A percentile compares a stretch with the other conserved stretches of the same genome.
phyloP scores from a whole-genome alignment of 2,113 vertebrate genomes.

The Athene cunicularia region DNA sequence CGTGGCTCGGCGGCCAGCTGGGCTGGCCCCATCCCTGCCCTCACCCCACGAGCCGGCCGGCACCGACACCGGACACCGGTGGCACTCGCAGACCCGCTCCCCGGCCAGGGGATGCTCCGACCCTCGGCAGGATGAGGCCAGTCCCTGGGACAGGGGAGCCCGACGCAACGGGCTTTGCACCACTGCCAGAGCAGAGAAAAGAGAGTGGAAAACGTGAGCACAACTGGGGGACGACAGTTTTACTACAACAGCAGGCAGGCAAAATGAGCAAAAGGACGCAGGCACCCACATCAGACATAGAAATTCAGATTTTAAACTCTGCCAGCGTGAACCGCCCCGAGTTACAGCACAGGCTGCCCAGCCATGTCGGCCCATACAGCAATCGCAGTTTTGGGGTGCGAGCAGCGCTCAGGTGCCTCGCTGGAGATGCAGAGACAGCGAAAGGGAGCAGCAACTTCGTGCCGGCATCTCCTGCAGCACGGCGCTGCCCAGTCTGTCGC shows the following conservation, averaged over 20 bases:
- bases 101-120: not conserved
- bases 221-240: not conserved
- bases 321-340: not conserved
- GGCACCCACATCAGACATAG: not conserved
- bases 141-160: not conserved
- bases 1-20: rapidly evolving
- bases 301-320: not conserved
- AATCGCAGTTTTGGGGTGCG: rapidly evolving
- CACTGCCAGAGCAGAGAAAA: not conserved
- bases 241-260: not conserved
- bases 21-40: not conserved
- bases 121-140: not conserved
- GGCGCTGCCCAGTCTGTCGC: not conserved
- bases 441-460: not conserved
- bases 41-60: rapidly evolving
- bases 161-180: not conserved
- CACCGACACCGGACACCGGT: not conserved
- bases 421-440: not conserved
- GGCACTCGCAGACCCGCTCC: not conserved
- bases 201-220: not conserved
- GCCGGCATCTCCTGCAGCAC: not conserved
- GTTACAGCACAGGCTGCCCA: not conserved
- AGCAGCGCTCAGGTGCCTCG: not conserved
- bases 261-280: not conserved
- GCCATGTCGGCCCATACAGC: rapidly evolving